Conservation (phyloP, 1,140 invertebrate genomes). For the Agrilus planipennis region DNA sequence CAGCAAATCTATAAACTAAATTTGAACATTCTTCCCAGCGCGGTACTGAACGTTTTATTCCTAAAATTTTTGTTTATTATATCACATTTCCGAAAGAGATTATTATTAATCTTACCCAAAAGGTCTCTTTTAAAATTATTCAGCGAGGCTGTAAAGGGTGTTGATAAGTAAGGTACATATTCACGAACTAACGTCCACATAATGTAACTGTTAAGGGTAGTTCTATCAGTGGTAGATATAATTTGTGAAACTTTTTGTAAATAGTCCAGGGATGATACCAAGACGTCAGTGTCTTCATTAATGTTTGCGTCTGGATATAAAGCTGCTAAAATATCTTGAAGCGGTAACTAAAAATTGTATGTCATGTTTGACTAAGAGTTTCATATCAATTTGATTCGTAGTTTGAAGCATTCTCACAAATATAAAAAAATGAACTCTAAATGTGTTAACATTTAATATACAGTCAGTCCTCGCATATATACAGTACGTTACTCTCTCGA, state of each 20-base stretch:
- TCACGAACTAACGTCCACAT: conserved; percentile 45
- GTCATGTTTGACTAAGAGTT: too few relatives aligned
- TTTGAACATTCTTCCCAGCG: conserved; percentile 47
- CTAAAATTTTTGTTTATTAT: conserved; percentile 22
- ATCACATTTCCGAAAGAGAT: not conserved
- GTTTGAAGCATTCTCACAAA: too few relatives aligned
- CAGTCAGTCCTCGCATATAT: too few relatives aligned
- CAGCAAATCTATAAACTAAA: conserved; percentile 39
- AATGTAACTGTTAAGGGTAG: conserved; percentile 48
- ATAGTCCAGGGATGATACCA: conserved; percentile 42
- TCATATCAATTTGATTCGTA: too few relatives aligned
- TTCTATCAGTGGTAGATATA: conserved; percentile 43
- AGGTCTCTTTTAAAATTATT: conserved; percentile 40
- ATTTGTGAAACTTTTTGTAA: conserved; percentile 40
- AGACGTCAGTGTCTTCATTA: conserved; percentile 39
- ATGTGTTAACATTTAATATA: too few relatives aligned
- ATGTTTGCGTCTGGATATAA: conserved; percentile 43
- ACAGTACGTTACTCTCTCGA: too few relatives aligned
- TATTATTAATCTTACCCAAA: conserved; percentile 31
- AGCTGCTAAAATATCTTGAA: conserved; percentile 40
- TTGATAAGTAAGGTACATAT: conserved; percentile 45
- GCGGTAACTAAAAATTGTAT: conserved; percentile 43
- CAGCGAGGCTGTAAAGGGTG: conserved; percentile 39
- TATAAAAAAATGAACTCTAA: too few relatives aligned
- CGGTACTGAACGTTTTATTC: conserved; percentile 34